Conservation (phyloP, 1,140 invertebrate genomes). For the Drosophila kepulauana region DNA sequence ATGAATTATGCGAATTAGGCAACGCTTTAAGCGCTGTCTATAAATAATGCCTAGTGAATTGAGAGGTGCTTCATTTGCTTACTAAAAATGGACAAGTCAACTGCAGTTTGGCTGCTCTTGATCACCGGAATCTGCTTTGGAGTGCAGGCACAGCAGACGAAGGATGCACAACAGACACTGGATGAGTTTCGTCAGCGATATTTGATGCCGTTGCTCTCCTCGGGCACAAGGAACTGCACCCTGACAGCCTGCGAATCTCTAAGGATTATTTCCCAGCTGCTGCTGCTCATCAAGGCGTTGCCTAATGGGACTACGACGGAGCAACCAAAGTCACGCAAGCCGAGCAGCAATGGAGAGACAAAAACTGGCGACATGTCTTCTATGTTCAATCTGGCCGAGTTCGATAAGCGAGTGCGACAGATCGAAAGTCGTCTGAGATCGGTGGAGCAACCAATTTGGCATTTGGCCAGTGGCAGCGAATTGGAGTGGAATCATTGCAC, state of each 20-base stretch:
- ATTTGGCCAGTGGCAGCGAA: slow-evolving; percentile 86
- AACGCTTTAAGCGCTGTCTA: slow-evolving; percentile 31
- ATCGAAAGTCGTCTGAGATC: slow-evolving; percentile 89
- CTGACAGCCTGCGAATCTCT: slow-evolving; percentile 75
- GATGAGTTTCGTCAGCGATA: slow-evolving; percentile 71
- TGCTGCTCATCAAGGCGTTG: slow-evolving; percentile 64
- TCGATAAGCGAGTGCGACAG: slow-evolving; percentile 83
- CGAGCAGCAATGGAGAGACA: slow-evolving; percentile 6
- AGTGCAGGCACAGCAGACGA: slow-evolving; percentile 19
- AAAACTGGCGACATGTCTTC: slow-evolving; percentile 33
- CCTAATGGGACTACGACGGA: slow-evolving; percentile 48
- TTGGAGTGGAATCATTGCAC: slow-evolving; percentile 90
- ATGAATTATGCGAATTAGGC: slow-evolving; percentile 68
- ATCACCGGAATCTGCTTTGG: background rate
- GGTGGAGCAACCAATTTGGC: slow-evolving; percentile 92
- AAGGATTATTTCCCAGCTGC: slow-evolving; percentile 67
- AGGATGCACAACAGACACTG: slow-evolving; percentile 52
- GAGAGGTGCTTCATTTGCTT: slow-evolving; percentile 28
- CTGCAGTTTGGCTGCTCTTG: slow-evolving; percentile 27
- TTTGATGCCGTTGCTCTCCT: slow-evolving; percentile 59
- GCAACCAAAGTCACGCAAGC: background rate
- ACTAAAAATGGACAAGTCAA: slow-evolving; percentile 36
- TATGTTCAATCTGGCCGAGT: slow-evolving; percentile 53
- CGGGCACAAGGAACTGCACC: slow-evolving; percentile 62
- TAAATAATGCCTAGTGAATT: slow-evolving; percentile 42